These are phyloP conservation scores for Lepidothrix coronata DNA, from an alignment of 2,113 vertebrate genomes.

Conservation along the genomic window DNA sequence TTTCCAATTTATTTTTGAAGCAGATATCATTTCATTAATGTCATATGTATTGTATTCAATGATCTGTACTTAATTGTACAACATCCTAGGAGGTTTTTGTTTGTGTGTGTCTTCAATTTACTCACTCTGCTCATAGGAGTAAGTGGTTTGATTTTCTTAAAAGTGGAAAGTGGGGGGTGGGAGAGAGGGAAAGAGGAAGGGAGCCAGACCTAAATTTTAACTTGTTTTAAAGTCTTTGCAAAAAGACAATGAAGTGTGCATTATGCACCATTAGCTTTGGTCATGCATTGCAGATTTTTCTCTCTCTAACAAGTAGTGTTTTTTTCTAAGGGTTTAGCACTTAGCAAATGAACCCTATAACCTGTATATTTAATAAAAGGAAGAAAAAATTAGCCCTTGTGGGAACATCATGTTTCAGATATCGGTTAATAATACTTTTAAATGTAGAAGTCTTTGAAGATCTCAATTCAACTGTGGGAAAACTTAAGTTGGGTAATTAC, in stretches of 20 bases:
- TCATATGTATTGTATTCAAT: slow-evolving; percentile 50
- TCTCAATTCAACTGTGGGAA: slow-evolving; percentile 83
- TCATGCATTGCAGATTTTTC: slow-evolving; percentile 52
- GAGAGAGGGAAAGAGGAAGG: not conserved
- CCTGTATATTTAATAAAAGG: slow-evolving; percentile 75
- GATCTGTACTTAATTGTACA: slow-evolving; percentile 56
- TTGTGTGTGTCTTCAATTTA: slow-evolving; percentile 56
- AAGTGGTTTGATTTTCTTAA: slow-evolving; percentile 49
- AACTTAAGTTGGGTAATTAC: slow-evolving; percentile 84
- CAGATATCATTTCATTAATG: slow-evolving; percentile 57
- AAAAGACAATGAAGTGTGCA: slow-evolving; percentile 43
- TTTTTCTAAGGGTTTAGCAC: slow-evolving; percentile 69
- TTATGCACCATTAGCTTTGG: slow-evolving; percentile 60
- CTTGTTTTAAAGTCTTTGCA: slow-evolving; percentile 51
- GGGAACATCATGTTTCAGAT: slow-evolving; percentile 84
- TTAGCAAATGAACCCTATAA: slow-evolving; percentile 74
- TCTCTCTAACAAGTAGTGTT: slow-evolving; percentile 64
- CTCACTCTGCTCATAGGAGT: slow-evolving; percentile 37
- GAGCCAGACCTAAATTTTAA: slow-evolving; percentile 42
- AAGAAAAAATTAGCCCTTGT: slow-evolving; percentile 75
- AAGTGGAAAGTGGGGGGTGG: slow-evolving; percentile 3
- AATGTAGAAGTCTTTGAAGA: slow-evolving; percentile 87
- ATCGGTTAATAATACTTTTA: slow-evolving; percentile 84
- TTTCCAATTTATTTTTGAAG: slow-evolving; percentile 59
- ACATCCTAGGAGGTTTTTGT: slow-evolving; percentile 42